Percentiles rank a stretch among this genome's conserved stretches.
Evolutionary conservation across 2,113 vertebrate species (phyloP).

Genomic region (Ictalurus furcatus): DNA sequence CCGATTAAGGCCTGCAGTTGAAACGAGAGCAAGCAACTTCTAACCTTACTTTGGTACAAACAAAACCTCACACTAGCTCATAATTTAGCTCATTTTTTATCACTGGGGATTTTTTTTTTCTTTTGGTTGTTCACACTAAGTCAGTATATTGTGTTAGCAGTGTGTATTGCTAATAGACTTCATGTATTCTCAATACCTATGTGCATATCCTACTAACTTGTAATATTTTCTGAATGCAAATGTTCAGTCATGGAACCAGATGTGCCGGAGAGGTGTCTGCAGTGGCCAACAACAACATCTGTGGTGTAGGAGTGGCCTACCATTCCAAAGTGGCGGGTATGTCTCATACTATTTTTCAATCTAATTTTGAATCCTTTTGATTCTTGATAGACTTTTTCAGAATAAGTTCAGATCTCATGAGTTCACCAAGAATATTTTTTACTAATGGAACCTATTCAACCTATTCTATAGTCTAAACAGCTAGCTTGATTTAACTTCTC

Average conservation of each 20-base stretch:
- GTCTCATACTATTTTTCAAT: slow-evolving; percentile 17
- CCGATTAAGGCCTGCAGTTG: not conserved
- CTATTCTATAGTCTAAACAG: not conserved
- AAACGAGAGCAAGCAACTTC: not conserved
- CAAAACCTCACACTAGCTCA: not conserved
- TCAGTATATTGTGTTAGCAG: not conserved
- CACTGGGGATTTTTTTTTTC: not conserved
- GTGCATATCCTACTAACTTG: not conserved
- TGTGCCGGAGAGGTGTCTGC: slow-evolving; percentile 98
- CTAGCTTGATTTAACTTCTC: not conserved
- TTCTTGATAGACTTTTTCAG: not conserved
- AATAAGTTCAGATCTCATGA: not conserved
- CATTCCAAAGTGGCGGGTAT: slow-evolving; percentile 96
- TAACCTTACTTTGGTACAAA: not conserved
- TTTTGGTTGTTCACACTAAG: not conserved
- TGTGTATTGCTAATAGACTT: not conserved
- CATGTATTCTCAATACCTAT: not conserved
- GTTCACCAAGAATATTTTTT: not conserved
- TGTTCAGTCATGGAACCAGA: slow-evolving; percentile 89
- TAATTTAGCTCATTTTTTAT: no score
- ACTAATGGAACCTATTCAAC: not conserved
- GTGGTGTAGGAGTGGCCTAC: slow-evolving; percentile 95
- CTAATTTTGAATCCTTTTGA: not conserved
- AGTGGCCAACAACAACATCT: slow-evolving; percentile 97
- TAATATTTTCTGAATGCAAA: not conserved